Percentiles rank a stretch among this genome's conserved stretches.
Evolutionary conservation across 2,888 invertebrate genomes (phyloP).

Genomic region (Nephrotoma flavescens): DNA sequence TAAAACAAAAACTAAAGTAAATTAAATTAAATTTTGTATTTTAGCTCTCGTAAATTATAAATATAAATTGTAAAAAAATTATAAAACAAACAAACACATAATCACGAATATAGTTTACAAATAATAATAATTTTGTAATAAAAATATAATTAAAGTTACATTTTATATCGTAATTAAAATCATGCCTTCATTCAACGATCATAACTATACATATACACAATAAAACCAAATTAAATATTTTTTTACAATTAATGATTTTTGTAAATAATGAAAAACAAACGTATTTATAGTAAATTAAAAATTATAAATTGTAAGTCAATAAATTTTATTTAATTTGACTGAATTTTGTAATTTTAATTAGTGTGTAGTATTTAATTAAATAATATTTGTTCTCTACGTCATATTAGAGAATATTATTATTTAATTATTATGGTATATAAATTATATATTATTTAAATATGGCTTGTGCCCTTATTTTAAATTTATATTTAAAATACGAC

Average conservation of each 20-base stretch:
- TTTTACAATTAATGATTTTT: neutral
- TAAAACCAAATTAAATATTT: neutral
- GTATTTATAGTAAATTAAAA: neutral
- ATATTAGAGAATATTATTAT: neutral
- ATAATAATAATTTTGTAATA: neutral
- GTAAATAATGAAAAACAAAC: neutral
- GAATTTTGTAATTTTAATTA: neutral
- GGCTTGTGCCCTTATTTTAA: neutral
- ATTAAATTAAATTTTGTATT: neutral
- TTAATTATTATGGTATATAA: neutral
- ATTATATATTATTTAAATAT: neutral
- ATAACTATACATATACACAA: neutral
- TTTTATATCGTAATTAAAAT: neutral
- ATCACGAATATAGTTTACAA: neutral
- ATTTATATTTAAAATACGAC: neutral
- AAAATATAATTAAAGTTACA: neutral
- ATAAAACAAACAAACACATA: neutral
- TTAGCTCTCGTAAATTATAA: neutral
- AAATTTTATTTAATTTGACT: neutral
- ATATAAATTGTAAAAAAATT: neutral
- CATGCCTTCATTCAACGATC: neutral
- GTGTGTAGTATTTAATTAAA: neutral
- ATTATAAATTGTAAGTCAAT: neutral
- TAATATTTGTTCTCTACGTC: neutral
- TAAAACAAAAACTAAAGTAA: neutral